Evolutionary conservation across 1,140 invertebrate genomes (phyloP).

Genomic region (Pseudomyrmex flavicornis): DNA sequence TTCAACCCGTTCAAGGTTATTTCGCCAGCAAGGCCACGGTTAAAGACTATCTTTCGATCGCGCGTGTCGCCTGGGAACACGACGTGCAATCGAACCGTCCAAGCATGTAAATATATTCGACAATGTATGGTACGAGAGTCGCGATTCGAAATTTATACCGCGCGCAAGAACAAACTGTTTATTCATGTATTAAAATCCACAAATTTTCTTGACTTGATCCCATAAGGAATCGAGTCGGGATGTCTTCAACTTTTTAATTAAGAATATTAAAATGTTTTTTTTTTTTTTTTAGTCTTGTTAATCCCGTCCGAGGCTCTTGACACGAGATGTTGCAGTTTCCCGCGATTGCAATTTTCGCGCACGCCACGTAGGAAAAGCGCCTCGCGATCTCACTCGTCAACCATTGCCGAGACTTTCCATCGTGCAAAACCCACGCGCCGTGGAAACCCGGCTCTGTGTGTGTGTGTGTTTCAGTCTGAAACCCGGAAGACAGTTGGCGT

Average conservation of each 20-base stretch:
- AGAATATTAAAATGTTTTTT: too few species aligned
- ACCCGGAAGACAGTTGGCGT: conserved; percentile 58
- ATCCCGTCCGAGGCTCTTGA: background rate
- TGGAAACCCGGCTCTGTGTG: background rate
- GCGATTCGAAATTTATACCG: too few species aligned
- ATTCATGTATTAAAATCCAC: too few species aligned
- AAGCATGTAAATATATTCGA: conserved; percentile 5
- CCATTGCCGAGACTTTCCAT: conserved; percentile 23
- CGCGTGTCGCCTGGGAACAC: conserved; percentile 11
- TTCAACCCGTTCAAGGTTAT: conserved; percentile 40
- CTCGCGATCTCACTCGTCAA: conserved; percentile 41
- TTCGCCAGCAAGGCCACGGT: conserved; percentile 44
- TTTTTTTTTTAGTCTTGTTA: too few species aligned
- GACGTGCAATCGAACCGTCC: conserved; percentile 1
- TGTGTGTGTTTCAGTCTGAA: conserved; percentile 28
- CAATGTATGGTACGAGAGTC: too few species aligned
- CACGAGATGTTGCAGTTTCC: background rate
- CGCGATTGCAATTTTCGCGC: conserved; percentile 50
- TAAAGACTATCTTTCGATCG: conserved; percentile 48
- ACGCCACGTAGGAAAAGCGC: conserved; percentile 19
- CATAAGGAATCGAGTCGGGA: too few species aligned
- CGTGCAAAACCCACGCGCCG: conserved; percentile 22
- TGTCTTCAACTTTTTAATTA: too few species aligned
- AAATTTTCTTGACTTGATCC: too few species aligned
- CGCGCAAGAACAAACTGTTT: too few species aligned